A percentile compares a stretch with the other conserved stretches of the same genome.
Evolutionary conservation across 1,140 invertebrate genomes (phyloP).

Genomic region (Varroa destructor): DNA sequence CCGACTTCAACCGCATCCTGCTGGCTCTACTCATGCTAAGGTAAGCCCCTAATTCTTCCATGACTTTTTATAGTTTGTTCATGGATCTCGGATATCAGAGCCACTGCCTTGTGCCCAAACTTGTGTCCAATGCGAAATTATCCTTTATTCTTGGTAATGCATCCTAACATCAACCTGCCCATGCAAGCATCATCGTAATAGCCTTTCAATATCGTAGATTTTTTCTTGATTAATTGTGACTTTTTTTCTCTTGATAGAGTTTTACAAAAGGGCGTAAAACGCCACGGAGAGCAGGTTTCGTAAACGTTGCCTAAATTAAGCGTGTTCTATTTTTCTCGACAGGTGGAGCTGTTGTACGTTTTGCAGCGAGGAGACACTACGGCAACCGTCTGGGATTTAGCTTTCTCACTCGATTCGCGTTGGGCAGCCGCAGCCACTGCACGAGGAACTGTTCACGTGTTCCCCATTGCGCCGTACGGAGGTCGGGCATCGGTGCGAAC

Average conservation of each 20-base stretch:
- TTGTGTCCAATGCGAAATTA: too few species aligned
- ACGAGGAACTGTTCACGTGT: slow-evolving; percentile 90
- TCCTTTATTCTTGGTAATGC: too few species aligned
- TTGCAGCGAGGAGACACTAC: slow-evolving; percentile 63
- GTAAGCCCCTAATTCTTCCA: slow-evolving; percentile 50
- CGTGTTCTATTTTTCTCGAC: neutral
- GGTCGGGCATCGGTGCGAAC: slow-evolving; percentile 61
- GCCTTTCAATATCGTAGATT: too few species aligned
- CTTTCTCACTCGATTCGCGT: slow-evolving; percentile 71
- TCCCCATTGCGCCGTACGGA: slow-evolving; percentile 92
- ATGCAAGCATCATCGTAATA: too few species aligned
- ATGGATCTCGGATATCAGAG: too few species aligned
- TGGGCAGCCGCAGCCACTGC: slow-evolving; percentile 89
- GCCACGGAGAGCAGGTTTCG: too few species aligned
- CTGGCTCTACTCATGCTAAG: slow-evolving; percentile 65
- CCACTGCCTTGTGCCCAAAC: too few species aligned
- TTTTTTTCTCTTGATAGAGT: too few species aligned
- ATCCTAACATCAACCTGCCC: too few species aligned
- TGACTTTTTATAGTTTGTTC: slow-evolving; percentile 27
- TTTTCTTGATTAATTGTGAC: too few species aligned
- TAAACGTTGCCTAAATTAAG: too few species aligned
- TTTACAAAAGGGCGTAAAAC: too few species aligned
- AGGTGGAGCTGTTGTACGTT: slow-evolving; percentile 64
- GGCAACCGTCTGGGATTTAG: slow-evolving; percentile 59
- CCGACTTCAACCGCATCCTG: slow-evolving; percentile 79